phyloP scores from a whole-genome alignment of 2,797 vertebrate species.

The Buceros bicornis region DNA sequence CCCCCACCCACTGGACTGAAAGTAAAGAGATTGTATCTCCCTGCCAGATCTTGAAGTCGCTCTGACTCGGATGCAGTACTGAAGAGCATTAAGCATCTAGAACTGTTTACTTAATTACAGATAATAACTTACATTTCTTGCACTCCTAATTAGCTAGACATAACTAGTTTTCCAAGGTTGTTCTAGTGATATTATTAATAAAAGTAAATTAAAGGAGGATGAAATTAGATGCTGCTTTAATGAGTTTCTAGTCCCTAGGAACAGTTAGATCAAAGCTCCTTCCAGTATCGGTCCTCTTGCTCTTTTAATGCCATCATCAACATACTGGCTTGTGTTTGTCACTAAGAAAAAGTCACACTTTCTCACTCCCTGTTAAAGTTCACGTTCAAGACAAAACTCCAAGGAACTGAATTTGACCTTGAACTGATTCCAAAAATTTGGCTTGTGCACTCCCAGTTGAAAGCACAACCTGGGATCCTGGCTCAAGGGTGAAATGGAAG shows the following conservation, averaged over 20 bases:
- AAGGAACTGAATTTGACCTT: conserved; percentile 58
- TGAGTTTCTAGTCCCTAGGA: not conserved
- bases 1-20: not conserved
- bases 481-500: conserved; percentile 51
- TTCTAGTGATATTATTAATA: not conserved
- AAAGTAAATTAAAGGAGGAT: not conserved
- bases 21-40: not conserved
- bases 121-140: not conserved
- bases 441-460: conserved; percentile 27
- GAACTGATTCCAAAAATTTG: not conserved
- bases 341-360: not conserved
- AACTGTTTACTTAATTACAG: not conserved
- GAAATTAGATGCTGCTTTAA: not conserved
- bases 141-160: not conserved
- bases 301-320: not conserved
- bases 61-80: not conserved
- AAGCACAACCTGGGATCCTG: conserved; percentile 25
- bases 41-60: not conserved
- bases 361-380: conserved; percentile 18
- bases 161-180: not conserved
- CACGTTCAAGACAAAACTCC: conserved; percentile 25
- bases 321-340: not conserved
- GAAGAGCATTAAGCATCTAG: not conserved
- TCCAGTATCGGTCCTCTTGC: not conserved
- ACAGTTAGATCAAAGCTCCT: not conserved